Evolutionary conservation across 23 tunicate genomes (phyloP), one percentile per base, ranked within the genome.

Genomic region (Phallusia fumigata): DNA sequence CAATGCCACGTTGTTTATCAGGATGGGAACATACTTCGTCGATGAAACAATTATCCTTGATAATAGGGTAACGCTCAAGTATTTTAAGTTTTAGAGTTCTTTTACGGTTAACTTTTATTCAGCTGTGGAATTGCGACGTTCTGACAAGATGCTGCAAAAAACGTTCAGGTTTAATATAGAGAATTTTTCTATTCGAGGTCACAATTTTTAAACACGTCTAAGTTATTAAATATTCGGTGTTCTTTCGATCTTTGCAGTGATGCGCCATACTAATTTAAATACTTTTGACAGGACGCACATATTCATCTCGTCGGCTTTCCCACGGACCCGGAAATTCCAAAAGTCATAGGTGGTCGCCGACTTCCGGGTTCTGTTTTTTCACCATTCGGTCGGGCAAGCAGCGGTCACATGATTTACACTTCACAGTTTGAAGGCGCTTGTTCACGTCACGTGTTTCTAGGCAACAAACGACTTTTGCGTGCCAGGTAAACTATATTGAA

Each of bases 1-100:
- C n/a, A 64, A 36, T 19, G 80, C 69, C 31, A 84, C 78, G 79
- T 69, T 85, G 31, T 85, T 79, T 53, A 47, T 85, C 33, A 65
- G 79, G 24, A 33, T 36, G 21, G 89, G 89, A 65, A 30, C 36
- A 31, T 77, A 84, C 30, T 76, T 58, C 31, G 33, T 84, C 0
- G 51, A 16, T 18, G 53, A 64, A 52, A 76, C 53, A 19, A 84
- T 84, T 22, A 22, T 31, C 22, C 30, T 84, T 19, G 79, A 51
- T 3, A 35, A 26, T 31, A 1, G 35, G 82, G 86, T 83, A 73
- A n/a, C n/a, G n/a, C n/a, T n/a, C n/a, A n/a, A n/a, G n/a, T n/a
- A n/a, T n/a, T n/a, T n/a, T n/a, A n/a, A n/a, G n/a, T n/a, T n/a
- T n/a, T n/a, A n/a, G n/a, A n/a, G n/a, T n/a, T n/a, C n/a, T n/a